Evolutionary conservation across 2,888 invertebrate genomes (phyloP), one percentile per base, ranked within the genome.

Genomic region (Folsomia candida): DNA sequence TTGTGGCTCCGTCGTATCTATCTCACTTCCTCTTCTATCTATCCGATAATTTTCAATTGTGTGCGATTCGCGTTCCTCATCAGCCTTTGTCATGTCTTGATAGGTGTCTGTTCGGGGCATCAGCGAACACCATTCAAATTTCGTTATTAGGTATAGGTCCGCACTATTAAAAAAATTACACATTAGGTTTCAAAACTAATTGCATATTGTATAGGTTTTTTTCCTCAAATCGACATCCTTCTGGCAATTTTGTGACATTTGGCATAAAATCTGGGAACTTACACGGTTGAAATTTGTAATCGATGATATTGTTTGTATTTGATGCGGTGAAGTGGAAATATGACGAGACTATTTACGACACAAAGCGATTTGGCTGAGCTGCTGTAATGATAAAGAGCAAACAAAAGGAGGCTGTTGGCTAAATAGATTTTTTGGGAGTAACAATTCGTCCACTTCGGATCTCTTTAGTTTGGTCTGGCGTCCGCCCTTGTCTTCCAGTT

Each of bases 371-470:
- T 59, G 22, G 59, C 4, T 59, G 59, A 24, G 9, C 4, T 59
- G 59, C 4, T 59, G 11, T 25, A n/a, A 59, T 22, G 59, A 47
- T 47, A 59, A 59, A 59, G 59, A 26, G 27, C 25, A 65, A 65
- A 65, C 65, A 65, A 65, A 65, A 26, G 65, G 28, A 65, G 65
- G 20, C 65, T 57, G 27, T 65, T 65, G 27, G 54, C 26, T 65
- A 27, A 65, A 51, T 65, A 65, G 57, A 54, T 65, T 54, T 51
- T 65, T 65, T 26, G 54, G 65, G 65, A 65, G 65, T 28, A 64
- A 65, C n/a, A 26, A 54, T 65, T 65, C 20, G 27, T 54, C 28
- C 18, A 54, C 54, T 14, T 54, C 20, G 54, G 25, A 64, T 3
- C 9, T 51, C 51, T 62, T 62, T 62, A 27, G 63, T 64, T 47